These are phyloP conservation scores for Psammodynastes pulverulentus DNA, from an alignment of 2,113 vertebrate species.

Conservation along the genomic window DNA sequence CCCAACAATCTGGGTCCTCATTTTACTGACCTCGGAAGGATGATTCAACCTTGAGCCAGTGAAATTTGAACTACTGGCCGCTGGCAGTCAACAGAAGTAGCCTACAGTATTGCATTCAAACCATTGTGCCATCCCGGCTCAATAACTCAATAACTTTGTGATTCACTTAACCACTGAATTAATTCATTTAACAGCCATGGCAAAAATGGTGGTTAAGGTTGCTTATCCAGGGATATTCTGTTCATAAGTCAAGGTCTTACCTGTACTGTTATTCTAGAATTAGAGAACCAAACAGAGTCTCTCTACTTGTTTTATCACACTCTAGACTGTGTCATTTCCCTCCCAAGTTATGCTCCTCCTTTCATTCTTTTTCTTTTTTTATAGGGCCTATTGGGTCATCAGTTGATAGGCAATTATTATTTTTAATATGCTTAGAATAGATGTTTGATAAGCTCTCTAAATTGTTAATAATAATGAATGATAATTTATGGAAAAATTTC, in stretches of 20 bases:
- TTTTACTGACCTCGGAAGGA: too few species aligned
- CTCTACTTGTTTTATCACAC: neutral
- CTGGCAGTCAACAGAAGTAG: too few species aligned
- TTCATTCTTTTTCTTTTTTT: neutral
- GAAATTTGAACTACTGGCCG: too few species aligned
- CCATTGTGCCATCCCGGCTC: too few species aligned
- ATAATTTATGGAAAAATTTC: neutral
- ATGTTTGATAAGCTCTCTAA: neutral
- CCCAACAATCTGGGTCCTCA: too few species aligned
- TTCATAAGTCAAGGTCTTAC: neutral
- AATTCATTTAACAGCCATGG: neutral
- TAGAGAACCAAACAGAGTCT: neutral
- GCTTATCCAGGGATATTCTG: neutral
- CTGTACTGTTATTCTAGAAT: neutral
- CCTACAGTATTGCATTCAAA: too few species aligned
- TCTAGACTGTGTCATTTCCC: neutral
- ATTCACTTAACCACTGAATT: neutral
- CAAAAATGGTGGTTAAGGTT: neutral
- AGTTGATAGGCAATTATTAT: neutral
- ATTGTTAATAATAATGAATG: neutral
- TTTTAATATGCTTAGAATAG: neutral
- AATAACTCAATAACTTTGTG: too few species aligned
- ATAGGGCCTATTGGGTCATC: neutral
- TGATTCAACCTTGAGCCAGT: too few species aligned
- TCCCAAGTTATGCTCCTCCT: neutral